These are phyloP conservation scores for Montipora capitata DNA, from an alignment of 92 coral and sea anemone genomes.

Conservation along the genomic window DNA sequence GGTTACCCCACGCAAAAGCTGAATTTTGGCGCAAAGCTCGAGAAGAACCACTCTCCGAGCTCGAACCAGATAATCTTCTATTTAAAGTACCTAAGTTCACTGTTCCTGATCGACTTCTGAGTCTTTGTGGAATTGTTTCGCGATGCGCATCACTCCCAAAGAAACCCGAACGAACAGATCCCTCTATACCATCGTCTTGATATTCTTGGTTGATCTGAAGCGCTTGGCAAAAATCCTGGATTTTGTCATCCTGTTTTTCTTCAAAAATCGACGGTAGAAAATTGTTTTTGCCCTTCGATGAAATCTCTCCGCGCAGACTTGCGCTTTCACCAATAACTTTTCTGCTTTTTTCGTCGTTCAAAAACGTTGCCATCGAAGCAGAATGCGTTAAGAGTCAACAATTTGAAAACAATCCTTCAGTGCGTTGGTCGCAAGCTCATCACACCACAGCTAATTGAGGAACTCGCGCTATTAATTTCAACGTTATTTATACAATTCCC, in stretches of 20 bases:
- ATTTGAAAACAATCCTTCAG: too few relatives aligned
- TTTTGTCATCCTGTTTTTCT: constrained; percentile 65
- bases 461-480: neutral
- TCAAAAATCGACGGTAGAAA: constrained; percentile 67
- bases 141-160: constrained; percentile 5
- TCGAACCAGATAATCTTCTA: constrained; percentile 21
- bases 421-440: neutral
- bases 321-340: neutral
- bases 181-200: neutral
- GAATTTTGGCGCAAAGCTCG: constrained; percentile 29
- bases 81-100: neutral
- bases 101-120: neutral
- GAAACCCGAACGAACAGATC: constrained; percentile 10
- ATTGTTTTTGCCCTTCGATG: constrained; percentile 3
- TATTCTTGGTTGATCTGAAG: constrained; percentile 43
- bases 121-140: constrained; percentile 1
- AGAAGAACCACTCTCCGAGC: constrained; percentile 3
- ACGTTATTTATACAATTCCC: neutral
- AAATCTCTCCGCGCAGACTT: too few relatives aligned
- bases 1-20: constrained; percentile 24
- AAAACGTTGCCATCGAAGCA: neutral
- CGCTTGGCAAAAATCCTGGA: constrained; percentile 70
- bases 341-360: neutral
- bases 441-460: neutral
- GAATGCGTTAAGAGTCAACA: neutral